Evolutionary conservation across 92 coral and sea anemone species (phyloP), one percentile per base, ranked within the genome.

Genomic region (Epizoanthus scotinus): DNA sequence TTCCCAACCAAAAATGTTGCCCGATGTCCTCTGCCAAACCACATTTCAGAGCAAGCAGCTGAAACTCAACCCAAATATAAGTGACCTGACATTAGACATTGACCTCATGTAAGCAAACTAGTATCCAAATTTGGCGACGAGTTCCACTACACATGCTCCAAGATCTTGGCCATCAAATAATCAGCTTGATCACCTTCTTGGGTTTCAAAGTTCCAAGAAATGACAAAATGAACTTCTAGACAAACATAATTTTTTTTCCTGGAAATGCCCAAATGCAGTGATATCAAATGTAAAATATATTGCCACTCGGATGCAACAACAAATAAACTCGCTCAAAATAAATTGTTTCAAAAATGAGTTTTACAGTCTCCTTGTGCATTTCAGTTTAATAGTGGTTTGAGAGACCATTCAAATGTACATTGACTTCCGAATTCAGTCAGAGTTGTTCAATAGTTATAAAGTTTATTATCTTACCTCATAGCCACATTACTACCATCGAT

Each of bases 401-500:
- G 65, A 60, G 25, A 25, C 36, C 67, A 61, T 61, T 61, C 67
- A 61, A 61, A 6, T 25, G 19, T 17, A 44, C 15, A 44, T 44
- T 7, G 1, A 44, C 50, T 44, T 44, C 1, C 50, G 12, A 0
- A 31, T 31, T 31, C 36, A 31, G 50, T 44, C 50, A 8, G 12
- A 44, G 50, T 44, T 44, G 50, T 44, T 44, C 50, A 1, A 44
- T 10, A 44, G 44, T 9, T 2, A 38, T 38, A 4, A 38, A 1
- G 0, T 42, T 42, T 42, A 42, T 42, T 6, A 52, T 5, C 86
- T 62, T 66, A 96, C 99, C 99, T 96, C 99, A 96, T 96, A 1
- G 99, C 99, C 64, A 96, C 99, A 82, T 96, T 96, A 53, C 99
- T 96, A 9, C 99, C 99, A 93, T 96, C 99, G 55, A 96, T 93